Conservation (phyloP, 2,113 vertebrate species). For the Triplophysa tibetana region DNA sequence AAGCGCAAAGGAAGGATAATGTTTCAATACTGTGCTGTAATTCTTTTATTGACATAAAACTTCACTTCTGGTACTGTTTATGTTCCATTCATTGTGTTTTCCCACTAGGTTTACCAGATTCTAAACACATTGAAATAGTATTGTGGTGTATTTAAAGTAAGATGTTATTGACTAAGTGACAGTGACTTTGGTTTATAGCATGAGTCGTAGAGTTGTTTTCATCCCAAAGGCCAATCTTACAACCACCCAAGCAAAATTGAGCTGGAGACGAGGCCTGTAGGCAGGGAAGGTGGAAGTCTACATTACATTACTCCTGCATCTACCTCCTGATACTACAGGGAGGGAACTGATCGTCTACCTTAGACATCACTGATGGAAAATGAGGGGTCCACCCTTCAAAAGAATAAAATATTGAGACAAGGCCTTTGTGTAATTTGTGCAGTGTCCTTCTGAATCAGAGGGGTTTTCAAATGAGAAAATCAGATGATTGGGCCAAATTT, state of each 20-base stretch:
- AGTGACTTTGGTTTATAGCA: neutral
- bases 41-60: conserved; percentile 25
- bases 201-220: neutral
- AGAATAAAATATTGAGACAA: conserved; percentile 12
- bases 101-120: neutral
- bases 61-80: neutral
- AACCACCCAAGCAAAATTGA: neutral
- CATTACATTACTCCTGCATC: neutral
- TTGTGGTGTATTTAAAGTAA: neutral
- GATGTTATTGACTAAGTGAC: neutral
- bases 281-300: neutral
- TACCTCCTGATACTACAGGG: conserved; percentile 5
- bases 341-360: conserved; percentile 16
- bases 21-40: neutral
- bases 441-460: conserved; percentile 25
- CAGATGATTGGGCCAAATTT: conserved; percentile 51
- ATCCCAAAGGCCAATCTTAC: neutral
- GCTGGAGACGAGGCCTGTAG: neutral
- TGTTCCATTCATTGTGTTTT: neutral
- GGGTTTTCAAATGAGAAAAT: conserved; percentile 44
- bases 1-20: neutral
- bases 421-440: neutral
- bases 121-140: too few relatives aligned
- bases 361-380: conserved; percentile 18
- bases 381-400: neutral